Evolutionary conservation across 2,797 vertebrate genomes (phyloP).

Genomic region (Halcyon chelicuti): DNA sequence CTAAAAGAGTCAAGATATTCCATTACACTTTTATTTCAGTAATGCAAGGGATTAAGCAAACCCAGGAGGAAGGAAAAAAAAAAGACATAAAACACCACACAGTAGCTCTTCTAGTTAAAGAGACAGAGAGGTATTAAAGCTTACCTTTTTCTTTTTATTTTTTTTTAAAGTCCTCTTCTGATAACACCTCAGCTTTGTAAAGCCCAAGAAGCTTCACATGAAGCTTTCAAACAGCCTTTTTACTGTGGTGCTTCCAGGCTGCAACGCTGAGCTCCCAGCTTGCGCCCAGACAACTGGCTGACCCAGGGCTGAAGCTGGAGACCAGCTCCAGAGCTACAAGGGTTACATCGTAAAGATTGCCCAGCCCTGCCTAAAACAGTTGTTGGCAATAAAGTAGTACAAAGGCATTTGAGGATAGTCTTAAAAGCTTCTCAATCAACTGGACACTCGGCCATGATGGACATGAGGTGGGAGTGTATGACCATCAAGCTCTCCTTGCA

Average conservation of each 20-base stretch:
- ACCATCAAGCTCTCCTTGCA: neutral
- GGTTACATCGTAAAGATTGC: neutral
- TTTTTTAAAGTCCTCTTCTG: neutral
- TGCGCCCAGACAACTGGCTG: rapidly evolving
- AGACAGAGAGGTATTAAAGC: neutral
- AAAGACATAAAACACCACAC: neutral
- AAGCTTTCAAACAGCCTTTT: rapidly evolving
- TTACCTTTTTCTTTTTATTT: neutral
- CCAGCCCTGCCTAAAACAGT: neutral
- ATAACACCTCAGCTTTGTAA: neutral
- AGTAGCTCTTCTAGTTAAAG: neutral
- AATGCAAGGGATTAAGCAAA: neutral
- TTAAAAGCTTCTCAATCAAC: neutral
- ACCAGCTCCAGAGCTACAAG: neutral
- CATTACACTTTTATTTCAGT: neutral
- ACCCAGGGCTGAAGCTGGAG: neutral
- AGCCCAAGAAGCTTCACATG: neutral
- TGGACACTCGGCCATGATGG: neutral
- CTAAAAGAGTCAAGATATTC: neutral
- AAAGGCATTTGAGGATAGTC: neutral
- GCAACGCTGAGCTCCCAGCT: neutral
- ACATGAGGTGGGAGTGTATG: rapidly evolving
- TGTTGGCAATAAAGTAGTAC: neutral
- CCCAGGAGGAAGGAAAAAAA: neutral
- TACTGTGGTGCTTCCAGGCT: neutral